Evolutionary conservation across 2,888 invertebrate genomes (phyloP), one percentile per base, ranked within the genome.

Genomic region (Galerucella nymphaeae): DNA sequence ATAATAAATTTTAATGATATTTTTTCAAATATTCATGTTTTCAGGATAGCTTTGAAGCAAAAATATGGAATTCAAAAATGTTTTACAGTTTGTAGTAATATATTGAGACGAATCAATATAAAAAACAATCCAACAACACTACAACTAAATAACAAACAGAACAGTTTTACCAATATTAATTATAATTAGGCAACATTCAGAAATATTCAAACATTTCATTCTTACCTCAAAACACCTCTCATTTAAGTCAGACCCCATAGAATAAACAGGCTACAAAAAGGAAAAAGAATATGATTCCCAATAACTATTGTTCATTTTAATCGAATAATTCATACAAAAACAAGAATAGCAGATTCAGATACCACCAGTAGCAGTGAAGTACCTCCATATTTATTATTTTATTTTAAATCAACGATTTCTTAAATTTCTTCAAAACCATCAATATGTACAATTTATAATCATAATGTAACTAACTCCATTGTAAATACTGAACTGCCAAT

Each of bases 171-270:
- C 30, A 11, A 58, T 30, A 30, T 30, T 30, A 30, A 30, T 30
- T 30, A 14, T 13, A 58, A 58, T 30, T 58, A 23, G 30, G 41
- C n/a, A 62, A 42, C 38, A 53, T 18, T 53, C 18, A 62, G 41
- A 62, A 62, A 38, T 41, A 61, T 61, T 42, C 18, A 62, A 62
- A 62, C 41, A 41, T 41, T 58, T 58, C 30, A 62, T 42, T 62
- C 61, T 62, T 62, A 62, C 61, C 61, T 62, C 61, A 38, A 42
- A 41, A 62, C 23, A 42, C 61, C 61, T 16, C 30, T 6, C 41
- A 18, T 42, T 62, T 62, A 62, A 42, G 41, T 42, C 61, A 62
- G 61, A 62, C 61, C 61, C 59, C 48, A 48, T 48, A n/a, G 48
- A 48, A n/a, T 48, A 14, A 48, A 48, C 48, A 48, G 48, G 48